Conservation (phyloP, 2,797 vertebrate species). For the Falco peregrinus region DNA sequence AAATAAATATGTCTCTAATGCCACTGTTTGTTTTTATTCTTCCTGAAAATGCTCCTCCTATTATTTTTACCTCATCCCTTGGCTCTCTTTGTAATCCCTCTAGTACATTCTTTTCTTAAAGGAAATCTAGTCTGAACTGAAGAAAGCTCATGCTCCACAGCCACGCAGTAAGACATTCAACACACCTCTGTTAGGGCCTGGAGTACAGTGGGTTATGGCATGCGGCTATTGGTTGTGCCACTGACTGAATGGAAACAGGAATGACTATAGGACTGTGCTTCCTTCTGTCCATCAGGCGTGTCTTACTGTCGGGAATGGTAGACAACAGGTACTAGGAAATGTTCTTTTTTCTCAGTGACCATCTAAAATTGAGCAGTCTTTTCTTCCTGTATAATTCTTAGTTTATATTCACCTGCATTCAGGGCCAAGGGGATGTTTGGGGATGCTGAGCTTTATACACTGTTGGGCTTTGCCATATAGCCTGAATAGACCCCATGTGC, state of each 20-base stretch:
- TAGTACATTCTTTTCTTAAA: neutral
- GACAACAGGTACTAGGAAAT: neutral
- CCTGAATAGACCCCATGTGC: neutral
- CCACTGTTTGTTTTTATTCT: neutral
- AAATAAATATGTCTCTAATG: neutral
- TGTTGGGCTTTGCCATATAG: neutral
- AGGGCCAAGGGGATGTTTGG: neutral
- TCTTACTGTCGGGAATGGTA: neutral
- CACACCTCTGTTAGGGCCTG: neutral
- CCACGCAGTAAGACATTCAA: neutral
- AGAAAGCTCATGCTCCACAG: neutral
- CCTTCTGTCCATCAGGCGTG: neutral
- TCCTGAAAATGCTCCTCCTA: neutral
- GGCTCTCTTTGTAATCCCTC: neutral
- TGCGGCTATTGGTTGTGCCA: neutral
- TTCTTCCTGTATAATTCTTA: neutral
- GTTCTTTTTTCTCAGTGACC: neutral
- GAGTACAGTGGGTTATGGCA: neutral
- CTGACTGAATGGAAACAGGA: neutral
- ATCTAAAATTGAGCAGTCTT: neutral
- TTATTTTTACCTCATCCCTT: constrained; percentile 24
- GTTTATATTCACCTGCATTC: neutral
- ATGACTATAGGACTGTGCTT: neutral
- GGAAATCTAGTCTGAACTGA: neutral
- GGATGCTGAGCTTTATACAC: neutral